Evolutionary conservation across 2,113 vertebrate species (phyloP).

Genomic region (Leiothrix lutea): DNA sequence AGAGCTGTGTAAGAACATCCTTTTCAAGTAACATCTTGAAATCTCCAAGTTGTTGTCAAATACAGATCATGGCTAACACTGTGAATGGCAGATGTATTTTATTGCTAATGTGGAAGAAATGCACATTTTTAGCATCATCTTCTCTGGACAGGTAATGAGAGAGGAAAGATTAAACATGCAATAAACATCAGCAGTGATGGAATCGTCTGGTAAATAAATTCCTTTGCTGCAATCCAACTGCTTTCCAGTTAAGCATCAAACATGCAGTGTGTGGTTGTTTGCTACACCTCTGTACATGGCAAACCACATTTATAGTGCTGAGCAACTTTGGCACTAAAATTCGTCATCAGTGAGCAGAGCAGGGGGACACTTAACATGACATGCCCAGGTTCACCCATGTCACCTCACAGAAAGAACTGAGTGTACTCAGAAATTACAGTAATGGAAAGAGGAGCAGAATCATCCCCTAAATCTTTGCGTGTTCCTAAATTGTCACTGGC

Average conservation of each 20-base stretch:
- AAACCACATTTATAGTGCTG: neutral
- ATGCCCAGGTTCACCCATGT: accelerated
- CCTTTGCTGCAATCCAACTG: neutral
- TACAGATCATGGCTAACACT: neutral
- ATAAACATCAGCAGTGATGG: neutral
- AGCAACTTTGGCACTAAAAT: neutral
- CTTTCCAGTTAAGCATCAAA: neutral
- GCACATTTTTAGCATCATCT: neutral
- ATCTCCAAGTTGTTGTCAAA: neutral
- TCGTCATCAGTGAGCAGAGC: neutral
- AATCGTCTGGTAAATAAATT: neutral
- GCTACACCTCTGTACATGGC: accelerated
- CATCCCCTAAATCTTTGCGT: neutral
- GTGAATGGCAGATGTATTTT: neutral
- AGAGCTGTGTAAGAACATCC: neutral
- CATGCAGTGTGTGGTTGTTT: neutral
- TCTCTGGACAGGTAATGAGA: neutral
- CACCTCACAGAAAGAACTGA: neutral
- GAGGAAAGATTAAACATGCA: neutral
- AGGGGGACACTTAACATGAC: neutral
- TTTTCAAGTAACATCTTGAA: neutral
- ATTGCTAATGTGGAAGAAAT: neutral
- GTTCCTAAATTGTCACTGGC: neutral
- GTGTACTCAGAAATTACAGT: neutral
- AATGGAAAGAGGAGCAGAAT: neutral